Percentiles rank a stretch among this genome's conserved stretches.
These are phyloP conservation scores for Fragum fragum DNA, from an alignment of 2,888 invertebrate species.

Conservation along the genomic window DNA sequence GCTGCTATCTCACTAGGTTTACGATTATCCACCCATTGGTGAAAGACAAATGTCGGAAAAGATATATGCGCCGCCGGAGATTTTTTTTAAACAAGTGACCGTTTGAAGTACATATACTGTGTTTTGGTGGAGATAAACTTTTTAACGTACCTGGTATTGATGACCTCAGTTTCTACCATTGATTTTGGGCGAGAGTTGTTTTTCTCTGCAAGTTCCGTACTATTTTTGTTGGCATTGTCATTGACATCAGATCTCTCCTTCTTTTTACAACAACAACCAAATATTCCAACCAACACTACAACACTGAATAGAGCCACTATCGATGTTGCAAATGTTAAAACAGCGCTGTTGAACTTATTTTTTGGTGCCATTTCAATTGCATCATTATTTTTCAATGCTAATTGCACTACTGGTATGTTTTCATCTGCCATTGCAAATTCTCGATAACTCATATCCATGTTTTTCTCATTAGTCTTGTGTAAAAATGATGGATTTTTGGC, in stretches of 20 bases:
- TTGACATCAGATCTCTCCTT: constrained; percentile 53
- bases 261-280: constrained; percentile 81
- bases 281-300: constrained; percentile 79
- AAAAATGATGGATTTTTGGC: neutral
- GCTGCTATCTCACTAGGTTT: no score
- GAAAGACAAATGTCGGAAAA: no score
- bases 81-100: neutral
- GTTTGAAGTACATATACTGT: neutral
- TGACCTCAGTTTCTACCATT: neutral
- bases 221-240: constrained; percentile 34
- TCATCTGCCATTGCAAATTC: constrained; percentile 20
- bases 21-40: no score
- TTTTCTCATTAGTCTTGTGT: neutral
- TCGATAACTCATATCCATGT: constrained; percentile 13
- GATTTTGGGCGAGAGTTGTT: constrained; percentile 14
- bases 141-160: constrained; percentile 10
- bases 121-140: neutral
- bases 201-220: constrained; percentile 24
- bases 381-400: constrained; percentile 45
- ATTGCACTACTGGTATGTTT: constrained; percentile 46
- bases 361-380: constrained; percentile 89
- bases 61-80: no score
- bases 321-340: constrained; percentile 72
- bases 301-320: constrained; percentile 76
- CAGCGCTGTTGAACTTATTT: constrained; percentile 62